phyloP scores from a whole-genome alignment of 2,113 vertebrate species.

The Planiliza haematocheilus region DNA sequence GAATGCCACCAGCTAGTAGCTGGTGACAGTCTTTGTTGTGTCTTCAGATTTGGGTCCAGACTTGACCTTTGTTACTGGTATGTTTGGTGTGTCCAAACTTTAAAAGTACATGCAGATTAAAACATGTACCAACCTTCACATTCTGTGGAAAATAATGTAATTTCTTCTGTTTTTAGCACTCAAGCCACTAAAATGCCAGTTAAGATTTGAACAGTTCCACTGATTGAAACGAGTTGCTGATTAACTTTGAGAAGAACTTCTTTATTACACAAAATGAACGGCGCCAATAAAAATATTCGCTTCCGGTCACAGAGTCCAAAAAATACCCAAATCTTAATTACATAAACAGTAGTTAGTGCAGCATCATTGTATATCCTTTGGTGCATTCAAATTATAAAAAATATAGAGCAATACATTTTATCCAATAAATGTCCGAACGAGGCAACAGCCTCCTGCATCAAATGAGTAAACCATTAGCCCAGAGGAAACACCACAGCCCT shows the following conservation, averaged over 20 bases:
- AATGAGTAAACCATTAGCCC: conserved; percentile 47
- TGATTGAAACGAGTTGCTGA: not conserved
- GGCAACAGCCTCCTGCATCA: conserved; percentile 26
- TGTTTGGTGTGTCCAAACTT: too few relatives aligned
- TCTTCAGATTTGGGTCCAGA: too few relatives aligned
- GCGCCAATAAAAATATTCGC: conserved; percentile 13
- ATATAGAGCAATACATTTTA: conserved; percentile 27
- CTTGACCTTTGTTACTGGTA: too few relatives aligned
- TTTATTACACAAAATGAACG: conserved; percentile 17
- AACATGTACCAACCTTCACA: not conserved
- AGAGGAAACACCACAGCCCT: conserved; percentile 42
- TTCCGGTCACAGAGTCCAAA: conserved; percentile 5
- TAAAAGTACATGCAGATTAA: too few relatives aligned
- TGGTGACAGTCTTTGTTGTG: too few relatives aligned
- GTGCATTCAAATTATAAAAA: conserved; percentile 27
- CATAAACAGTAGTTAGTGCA: conserved; percentile 18
- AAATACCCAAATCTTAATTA: conserved; percentile 12
- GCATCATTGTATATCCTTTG: conserved; percentile 7
- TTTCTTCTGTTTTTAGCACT: not conserved
- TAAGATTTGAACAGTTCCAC: not conserved
- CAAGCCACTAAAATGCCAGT: not conserved
- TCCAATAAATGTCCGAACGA: conserved; percentile 36
- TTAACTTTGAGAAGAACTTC: not conserved
- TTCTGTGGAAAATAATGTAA: not conserved
- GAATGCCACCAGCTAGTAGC: too few relatives aligned